Conservation (phyloP, 2,797 vertebrate species). For the Sibirionetta formosa region DNA sequence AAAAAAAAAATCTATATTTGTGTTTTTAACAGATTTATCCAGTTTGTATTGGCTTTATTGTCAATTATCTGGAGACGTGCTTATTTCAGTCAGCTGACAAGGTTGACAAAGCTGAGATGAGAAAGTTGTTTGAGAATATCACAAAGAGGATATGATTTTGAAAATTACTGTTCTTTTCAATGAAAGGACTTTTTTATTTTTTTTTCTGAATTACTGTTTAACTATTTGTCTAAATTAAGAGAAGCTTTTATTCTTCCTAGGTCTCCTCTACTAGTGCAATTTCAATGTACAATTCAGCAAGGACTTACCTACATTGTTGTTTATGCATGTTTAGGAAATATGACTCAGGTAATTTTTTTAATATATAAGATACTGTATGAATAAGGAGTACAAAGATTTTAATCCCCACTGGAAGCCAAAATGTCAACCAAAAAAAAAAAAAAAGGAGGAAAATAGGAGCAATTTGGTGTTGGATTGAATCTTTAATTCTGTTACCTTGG, state of each 20-base stretch:
- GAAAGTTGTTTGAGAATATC: not conserved
- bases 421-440: not conserved
- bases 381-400: not conserved
- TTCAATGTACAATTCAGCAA: not conserved
- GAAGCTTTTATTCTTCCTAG: not conserved
- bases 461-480: not conserved
- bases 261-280: not conserved
- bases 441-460: fast-evolving
- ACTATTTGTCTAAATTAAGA: not conserved
- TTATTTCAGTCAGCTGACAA: not conserved
- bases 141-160: not conserved
- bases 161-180: not conserved
- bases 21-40: not conserved
- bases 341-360: not conserved
- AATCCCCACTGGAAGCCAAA: not conserved
- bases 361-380: not conserved
- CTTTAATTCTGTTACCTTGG: not conserved
- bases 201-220: not conserved
- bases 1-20: not conserved
- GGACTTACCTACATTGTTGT: not conserved
- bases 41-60: not conserved
- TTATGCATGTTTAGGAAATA: not conserved
- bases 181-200: not conserved
- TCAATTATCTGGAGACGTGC: not conserved
- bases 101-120: not conserved